phyloP scores from a whole-genome alignment of 1,140 invertebrate genomes.

The Atta texana region DNA sequence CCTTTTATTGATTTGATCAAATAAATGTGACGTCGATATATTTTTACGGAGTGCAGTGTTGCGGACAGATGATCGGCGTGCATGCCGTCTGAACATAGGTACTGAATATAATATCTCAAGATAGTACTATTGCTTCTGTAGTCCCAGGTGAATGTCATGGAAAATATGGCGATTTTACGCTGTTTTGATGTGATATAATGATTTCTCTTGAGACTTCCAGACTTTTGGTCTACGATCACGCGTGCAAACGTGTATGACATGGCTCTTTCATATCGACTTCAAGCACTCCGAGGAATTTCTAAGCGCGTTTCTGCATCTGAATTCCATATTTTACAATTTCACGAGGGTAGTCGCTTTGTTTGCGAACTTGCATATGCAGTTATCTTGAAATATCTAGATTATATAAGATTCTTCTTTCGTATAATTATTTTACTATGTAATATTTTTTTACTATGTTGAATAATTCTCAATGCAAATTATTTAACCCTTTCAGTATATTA shows the following conservation, averaged over 20 bases:
- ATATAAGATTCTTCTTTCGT: not conserved
- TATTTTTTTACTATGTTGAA: not conserved
- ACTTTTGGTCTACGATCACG: constrained; percentile 39
- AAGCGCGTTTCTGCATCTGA: constrained; percentile 39
- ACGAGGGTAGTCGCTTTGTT: not conserved
- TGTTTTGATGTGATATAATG: constrained; percentile 73
- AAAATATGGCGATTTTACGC: constrained; percentile 65
- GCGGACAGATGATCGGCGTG: not conserved
- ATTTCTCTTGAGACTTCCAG: constrained; percentile 68
- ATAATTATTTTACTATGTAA: too few relatives aligned
- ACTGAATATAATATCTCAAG: constrained; percentile 42
- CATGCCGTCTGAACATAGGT: not conserved
- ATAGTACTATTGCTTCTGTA: constrained; percentile 26
- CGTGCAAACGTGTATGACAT: not conserved
- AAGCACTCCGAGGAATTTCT: constrained; percentile 34
- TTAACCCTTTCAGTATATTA: not conserved
- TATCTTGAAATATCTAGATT: constrained; percentile 9
- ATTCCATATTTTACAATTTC: constrained; percentile 62
- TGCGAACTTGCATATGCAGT: constrained; percentile 38
- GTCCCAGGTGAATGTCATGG: constrained; percentile 56
- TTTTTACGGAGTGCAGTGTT: not conserved
- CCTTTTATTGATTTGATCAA: constrained; percentile 25
- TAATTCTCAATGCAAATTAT: constrained; percentile 6
- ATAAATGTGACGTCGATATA: constrained; percentile 21
- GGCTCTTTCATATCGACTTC: constrained; percentile 38